Conservation (phyloP, 2,888 invertebrate species). For the Odontocolon sp. region DNA sequence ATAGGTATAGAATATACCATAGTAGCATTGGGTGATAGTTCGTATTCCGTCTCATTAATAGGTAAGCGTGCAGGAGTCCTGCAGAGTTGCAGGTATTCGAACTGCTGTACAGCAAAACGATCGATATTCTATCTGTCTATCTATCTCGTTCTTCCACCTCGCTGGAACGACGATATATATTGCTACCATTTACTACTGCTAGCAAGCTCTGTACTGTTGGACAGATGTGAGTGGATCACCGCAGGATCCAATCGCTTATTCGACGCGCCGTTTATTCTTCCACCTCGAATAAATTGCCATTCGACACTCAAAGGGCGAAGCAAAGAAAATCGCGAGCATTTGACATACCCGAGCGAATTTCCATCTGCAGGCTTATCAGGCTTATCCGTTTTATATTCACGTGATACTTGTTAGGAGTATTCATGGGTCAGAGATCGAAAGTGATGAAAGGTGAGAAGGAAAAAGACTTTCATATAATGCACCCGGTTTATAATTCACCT, state of each 20-base stretch:
- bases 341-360: slow-evolving; percentile 6
- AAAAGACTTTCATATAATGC: too few species aligned
- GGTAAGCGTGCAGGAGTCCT: slow-evolving; percentile 52
- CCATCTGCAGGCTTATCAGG: too few species aligned
- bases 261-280: slow-evolving; percentile 33
- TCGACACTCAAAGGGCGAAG: slow-evolving; percentile 21
- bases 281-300: slow-evolving; percentile 11
- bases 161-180: slow-evolving; percentile 39
- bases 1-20: slow-evolving; percentile 12
- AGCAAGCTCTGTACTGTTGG: background rate
- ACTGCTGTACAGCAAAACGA: slow-evolving; percentile 22
- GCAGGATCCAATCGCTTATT: slow-evolving; percentile 37
- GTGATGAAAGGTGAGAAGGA: slow-evolving; percentile 31
- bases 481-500: slow-evolving; percentile 13
- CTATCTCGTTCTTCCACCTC: slow-evolving; percentile 40
- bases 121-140: slow-evolving; percentile 54
- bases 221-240: slow-evolving; percentile 51
- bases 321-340: background rate
- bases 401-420: too few species aligned
- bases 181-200: slow-evolving; percentile 32
- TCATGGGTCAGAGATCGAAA: too few species aligned
- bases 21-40: slow-evolving; percentile 30
- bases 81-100: slow-evolving; percentile 43
- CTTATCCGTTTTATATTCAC: slow-evolving; percentile 5
- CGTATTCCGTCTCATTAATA: slow-evolving; percentile 57